Conservation (phyloP, 2,888 invertebrate species). For the Balanococcus diminutus region DNA sequence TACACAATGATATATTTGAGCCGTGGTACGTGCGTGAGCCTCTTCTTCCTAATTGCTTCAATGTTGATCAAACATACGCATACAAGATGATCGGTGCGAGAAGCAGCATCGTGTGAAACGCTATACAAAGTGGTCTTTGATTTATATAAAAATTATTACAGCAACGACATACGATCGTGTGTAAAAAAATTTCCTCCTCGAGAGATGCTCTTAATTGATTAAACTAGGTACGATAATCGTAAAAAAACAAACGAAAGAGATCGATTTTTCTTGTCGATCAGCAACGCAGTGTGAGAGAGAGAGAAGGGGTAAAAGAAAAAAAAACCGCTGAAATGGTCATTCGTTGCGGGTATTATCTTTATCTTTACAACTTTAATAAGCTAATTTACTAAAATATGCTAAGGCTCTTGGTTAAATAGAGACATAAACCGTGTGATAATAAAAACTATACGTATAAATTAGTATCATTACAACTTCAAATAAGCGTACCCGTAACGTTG, state of each 20-base stretch:
- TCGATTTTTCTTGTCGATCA: neutral
- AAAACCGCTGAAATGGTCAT: neutral
- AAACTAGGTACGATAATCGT: neutral
- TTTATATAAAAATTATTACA: slow-evolving; percentile 34
- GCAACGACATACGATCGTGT: slow-evolving; percentile 14
- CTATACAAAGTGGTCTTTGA: slow-evolving; percentile 32
- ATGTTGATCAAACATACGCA: neutral
- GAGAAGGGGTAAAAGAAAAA: neutral
- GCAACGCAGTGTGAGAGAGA: neutral
- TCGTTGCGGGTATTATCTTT: neutral
- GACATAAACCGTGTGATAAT: slow-evolving; percentile 44
- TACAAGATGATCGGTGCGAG: neutral
- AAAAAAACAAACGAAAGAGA: neutral
- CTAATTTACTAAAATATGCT: slow-evolving; percentile 47
- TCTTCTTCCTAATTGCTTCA: slow-evolving; percentile 8
- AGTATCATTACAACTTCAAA: slow-evolving; percentile 33
- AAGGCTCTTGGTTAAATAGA: slow-evolving; percentile 22
- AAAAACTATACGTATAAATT: slow-evolving; percentile 43
- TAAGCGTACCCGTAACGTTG: neutral
- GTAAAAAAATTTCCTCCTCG: neutral
- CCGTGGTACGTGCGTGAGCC: neutral
- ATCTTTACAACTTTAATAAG: slow-evolving; percentile 34
- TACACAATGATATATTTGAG: slow-evolving; percentile 33
- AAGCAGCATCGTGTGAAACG: slow-evolving; percentile 17
- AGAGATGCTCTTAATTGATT: neutral